Evolutionary conservation across 2,888 invertebrate species (phyloP).

Genomic region (Sphaeridia pumilis): DNA sequence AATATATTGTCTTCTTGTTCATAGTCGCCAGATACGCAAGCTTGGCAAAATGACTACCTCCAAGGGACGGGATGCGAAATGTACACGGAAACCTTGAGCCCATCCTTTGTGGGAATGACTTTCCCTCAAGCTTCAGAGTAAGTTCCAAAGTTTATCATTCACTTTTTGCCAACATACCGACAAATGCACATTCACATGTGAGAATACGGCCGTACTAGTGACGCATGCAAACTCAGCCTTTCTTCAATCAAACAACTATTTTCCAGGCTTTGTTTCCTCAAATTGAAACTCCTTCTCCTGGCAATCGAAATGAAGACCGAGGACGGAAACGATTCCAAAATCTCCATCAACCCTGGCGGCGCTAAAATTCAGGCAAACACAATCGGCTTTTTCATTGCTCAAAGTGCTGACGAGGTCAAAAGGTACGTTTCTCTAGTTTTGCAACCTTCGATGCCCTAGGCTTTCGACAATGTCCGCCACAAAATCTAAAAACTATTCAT

Average conservation of each 20-base stretch:
- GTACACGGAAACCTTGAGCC: slow-evolving; percentile 99
- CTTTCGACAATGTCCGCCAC: no score
- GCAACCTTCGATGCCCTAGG: no score
- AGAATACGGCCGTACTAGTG: no score
- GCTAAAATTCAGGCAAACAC: slow-evolving; percentile 96
- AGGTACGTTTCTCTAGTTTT: no score
- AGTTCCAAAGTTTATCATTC: no score
- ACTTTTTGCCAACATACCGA: no score
- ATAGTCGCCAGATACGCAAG: slow-evolving; percentile 97
- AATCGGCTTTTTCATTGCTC: slow-evolving; percentile 99
- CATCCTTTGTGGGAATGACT: slow-evolving; percentile 98
- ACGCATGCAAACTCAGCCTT: no score
- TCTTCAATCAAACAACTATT: no score
- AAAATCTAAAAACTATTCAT: no score
- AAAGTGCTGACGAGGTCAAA: slow-evolving; percentile 99
- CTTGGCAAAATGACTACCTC: slow-evolving; percentile 99
- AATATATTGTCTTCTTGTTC: slow-evolving; percentile 42
- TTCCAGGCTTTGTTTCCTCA: slow-evolving; percentile 94
- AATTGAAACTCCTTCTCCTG: slow-evolving; percentile 86
- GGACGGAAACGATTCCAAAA: slow-evolving; percentile 88
- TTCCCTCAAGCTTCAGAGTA: slow-evolving; percentile 99
- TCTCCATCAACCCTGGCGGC: slow-evolving; percentile 95
- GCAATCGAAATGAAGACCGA: slow-evolving; percentile 97
- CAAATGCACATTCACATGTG: no score
- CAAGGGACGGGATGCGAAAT: slow-evolving; percentile 99